A percentile compares a stretch with the other conserved stretches of the same genome.
Evolutionary conservation across 2,888 invertebrate genomes (phyloP).

Genomic region (Hyalella azteca): DNA sequence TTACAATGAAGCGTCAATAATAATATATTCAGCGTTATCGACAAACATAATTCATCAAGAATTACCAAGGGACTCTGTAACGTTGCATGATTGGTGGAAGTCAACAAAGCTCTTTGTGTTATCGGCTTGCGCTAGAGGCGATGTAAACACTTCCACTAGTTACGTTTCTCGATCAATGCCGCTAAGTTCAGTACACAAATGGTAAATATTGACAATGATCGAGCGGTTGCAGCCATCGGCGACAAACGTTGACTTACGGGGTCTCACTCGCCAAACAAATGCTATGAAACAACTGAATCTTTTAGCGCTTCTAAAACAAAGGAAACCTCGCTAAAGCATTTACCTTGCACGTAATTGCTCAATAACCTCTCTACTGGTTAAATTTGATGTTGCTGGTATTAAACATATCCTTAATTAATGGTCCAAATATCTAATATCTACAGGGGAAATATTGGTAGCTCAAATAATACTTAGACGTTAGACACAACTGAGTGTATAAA

Average conservation of each 20-base stretch:
- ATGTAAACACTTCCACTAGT: not conserved
- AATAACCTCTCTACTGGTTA: no score
- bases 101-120: slow-evolving; percentile 9
- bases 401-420: no score
- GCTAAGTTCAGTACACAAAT: not conserved
- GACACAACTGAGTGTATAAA: no score
- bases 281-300: no score
- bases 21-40: not conserved
- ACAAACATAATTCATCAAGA: not conserved
- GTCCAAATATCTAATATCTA: no score
- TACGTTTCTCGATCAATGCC: slow-evolving; percentile 7
- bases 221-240: slow-evolving; percentile 1
- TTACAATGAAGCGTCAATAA: no score
- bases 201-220: slow-evolving; percentile 11
- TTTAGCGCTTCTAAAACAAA: no score
- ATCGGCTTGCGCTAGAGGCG: not conserved
- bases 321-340: no score
- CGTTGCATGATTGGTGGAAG: not conserved
- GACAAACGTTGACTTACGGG: not conserved
- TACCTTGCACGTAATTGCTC: no score
- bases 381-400: no score
- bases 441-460: no score
- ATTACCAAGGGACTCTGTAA: not conserved
- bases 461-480: no score
- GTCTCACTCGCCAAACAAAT: slow-evolving; percentile 6